phyloP scores from a whole-genome alignment of 2,888 invertebrate species.

The Ametastegia equiseti region DNA sequence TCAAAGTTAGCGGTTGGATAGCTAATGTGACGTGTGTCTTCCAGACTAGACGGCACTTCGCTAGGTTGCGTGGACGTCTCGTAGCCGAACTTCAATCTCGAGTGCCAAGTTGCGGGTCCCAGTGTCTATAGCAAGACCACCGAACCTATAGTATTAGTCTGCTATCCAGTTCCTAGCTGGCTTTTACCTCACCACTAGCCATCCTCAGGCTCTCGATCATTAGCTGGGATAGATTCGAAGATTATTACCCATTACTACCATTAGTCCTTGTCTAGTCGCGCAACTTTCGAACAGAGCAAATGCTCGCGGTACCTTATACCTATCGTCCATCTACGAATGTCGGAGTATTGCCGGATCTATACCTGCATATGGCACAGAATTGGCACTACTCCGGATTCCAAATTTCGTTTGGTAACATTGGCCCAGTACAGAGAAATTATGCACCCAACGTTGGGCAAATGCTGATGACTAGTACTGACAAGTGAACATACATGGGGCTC shows the following conservation, averaged over 20 bases:
- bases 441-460: no score
- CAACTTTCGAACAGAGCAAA: constrained; percentile 35
- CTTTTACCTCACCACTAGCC: background rate
- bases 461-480: no score
- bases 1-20: constrained; percentile 61
- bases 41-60: constrained; percentile 59
- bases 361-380: no score
- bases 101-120: constrained; percentile 67
- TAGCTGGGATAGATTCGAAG: constrained; percentile 71
- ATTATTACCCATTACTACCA: constrained; percentile 72
- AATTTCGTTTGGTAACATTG: no score
- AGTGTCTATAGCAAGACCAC: background rate
- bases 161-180: no score
- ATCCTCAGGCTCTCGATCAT: constrained; percentile 65
- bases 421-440: no score
- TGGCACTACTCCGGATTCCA: no score
- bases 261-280: constrained; percentile 65
- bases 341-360: no score
- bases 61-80: constrained; percentile 41
- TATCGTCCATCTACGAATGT: no score
- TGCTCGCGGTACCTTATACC: background rate
- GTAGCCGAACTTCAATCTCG: constrained; percentile 61
- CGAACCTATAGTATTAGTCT: background rate
- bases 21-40: constrained; percentile 68
- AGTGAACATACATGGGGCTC: no score